Evolutionary conservation across 2,888 invertebrate genomes (phyloP), one percentile per base, ranked within the genome.

Genomic region (Chrysopilus asiliformis): DNA sequence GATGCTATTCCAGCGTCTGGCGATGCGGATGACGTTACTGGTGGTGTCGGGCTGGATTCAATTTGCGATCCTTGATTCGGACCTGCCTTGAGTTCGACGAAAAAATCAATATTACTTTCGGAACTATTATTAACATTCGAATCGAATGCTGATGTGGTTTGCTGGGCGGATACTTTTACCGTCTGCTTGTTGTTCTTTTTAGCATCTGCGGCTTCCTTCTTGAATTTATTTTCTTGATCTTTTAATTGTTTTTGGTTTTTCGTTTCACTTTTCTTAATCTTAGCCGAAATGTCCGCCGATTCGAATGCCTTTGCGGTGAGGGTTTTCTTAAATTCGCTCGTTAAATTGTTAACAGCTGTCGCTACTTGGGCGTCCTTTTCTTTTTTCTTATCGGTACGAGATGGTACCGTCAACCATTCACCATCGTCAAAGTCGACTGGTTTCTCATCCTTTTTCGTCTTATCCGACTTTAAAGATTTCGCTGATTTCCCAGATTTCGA

Each of bases 331-430:
- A 18, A 32, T 15, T 25, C 17, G 5, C 17, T 3, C 15, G 22
- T 30, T 4, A 24, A 2, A 15, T 29, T 24, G n/a, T 29, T 20
- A 10, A 13, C 22, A n/a, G 28, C 29, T 16, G 29, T 14, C 14
- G 30, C 10, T 3, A 29, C 8, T 30, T 29, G 8, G 8, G 28
- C 35, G 10, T 35, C 35, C 20, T 29, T 7, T n/a, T 35, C 30
- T 30, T 35, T 35, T 9, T 35, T 35, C 29, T 35, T 35, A n/a
- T 35, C 35, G 15, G 28, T 35, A 12, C 35, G 35, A 4, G 35
- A 35, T 9, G 9, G 35, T 4, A 35, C 35, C 9, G 28, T 35
- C 9, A 30, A 29, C 35, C 35, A 35, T 13, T 27, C 35, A 16
- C 35, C 29, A 14, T 35, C 35, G 16, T 35, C 35, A 10, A 35